Evolutionary conservation across 2,888 invertebrate genomes (phyloP), one percentile per base, ranked within the genome.

Genomic region (Dexiosoma caninum): DNA sequence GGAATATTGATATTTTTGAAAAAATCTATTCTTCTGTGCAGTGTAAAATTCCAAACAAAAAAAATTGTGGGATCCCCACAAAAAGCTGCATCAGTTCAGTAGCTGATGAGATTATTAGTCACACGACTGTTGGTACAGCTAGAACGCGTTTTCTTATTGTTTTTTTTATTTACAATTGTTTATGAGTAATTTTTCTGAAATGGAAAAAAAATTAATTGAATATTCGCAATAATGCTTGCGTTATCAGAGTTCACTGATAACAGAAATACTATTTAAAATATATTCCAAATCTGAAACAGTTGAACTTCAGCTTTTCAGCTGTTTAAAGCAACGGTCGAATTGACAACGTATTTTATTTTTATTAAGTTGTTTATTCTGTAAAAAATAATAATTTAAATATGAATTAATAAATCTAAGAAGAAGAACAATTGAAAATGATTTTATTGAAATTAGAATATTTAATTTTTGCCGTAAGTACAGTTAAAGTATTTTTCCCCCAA

Each of bases 221-320:
- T 35, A 16, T 35, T 44, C 40, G 10, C 14, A 35, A n/a, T 49
- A 46, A 5, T 46, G n/a, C 5, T 35, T 35, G 19, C 21, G 14
- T 37, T 44, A 72, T 72, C 72, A 72, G 51, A 7, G 7, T 35
- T 53, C 12, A 27, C 23, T 72, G 62, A 72, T 44, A 62, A 30
- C 37, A 53, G 62, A 72, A 72, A 72, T 72, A 72, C n/a, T n/a
- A n/a, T n/a, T n/a, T n/a, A n/a, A n/a, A n/a, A n/a, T n/a, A n/a
- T n/a, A n/a, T n/a, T n/a, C n/a, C n/a, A n/a, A n/a, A n/a, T n/a
- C 4, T 57, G 8, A 46, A 49, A 12, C 23, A 70, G 46, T 70
- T 19, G 8, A 35, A 5, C 12, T 35, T n/a, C 27, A 37, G 16
- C 14, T 23, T 19, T 55, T 59, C 8, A 37, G 16, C 9, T 14